Evolutionary conservation across 2,888 invertebrate genomes (phyloP).

Genomic region (Diarsia mendica): DNA sequence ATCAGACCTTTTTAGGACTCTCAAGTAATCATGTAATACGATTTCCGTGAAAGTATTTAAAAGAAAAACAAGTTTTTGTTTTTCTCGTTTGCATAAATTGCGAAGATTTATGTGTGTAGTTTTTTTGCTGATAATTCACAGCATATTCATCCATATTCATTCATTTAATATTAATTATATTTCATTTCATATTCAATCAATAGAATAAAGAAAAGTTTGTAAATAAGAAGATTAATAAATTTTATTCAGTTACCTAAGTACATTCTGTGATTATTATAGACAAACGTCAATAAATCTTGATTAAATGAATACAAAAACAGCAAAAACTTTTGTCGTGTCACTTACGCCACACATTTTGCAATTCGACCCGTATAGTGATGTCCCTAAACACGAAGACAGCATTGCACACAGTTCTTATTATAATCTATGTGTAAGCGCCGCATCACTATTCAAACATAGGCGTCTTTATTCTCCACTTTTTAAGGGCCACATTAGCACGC

Average conservation of each 20-base stretch:
- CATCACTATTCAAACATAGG: slow-evolving; percentile 50
- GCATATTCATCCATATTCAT: neutral
- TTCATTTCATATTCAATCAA: too few species aligned
- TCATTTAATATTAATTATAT: too few species aligned
- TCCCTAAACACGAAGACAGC: slow-evolving; percentile 60
- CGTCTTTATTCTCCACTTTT: slow-evolving; percentile 48
- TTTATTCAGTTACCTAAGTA: neutral
- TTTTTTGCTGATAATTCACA: slow-evolving; percentile 10
- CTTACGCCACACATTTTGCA: slow-evolving; percentile 66
- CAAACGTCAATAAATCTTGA: neutral
- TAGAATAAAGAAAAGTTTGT: neutral
- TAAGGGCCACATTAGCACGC: slow-evolving; percentile 55
- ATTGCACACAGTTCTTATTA: slow-evolving; percentile 61
- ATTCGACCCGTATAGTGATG: slow-evolving; percentile 73
- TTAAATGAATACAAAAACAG: neutral
- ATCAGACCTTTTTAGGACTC: slow-evolving; percentile 28
- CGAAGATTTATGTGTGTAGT: neutral
- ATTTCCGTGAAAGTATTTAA: slow-evolving; percentile 55
- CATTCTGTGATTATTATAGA: neutral
- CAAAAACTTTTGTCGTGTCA: slow-evolving; percentile 28
- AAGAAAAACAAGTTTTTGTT: slow-evolving; percentile 15
- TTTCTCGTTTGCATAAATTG: slow-evolving; percentile 27
- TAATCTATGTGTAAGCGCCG: slow-evolving; percentile 42
- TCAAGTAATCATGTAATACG: slow-evolving; percentile 5
- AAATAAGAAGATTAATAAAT: neutral